Conservation (phyloP, 2,797 vertebrate genomes). For the Rhadinocentrus ornatus region DNA sequence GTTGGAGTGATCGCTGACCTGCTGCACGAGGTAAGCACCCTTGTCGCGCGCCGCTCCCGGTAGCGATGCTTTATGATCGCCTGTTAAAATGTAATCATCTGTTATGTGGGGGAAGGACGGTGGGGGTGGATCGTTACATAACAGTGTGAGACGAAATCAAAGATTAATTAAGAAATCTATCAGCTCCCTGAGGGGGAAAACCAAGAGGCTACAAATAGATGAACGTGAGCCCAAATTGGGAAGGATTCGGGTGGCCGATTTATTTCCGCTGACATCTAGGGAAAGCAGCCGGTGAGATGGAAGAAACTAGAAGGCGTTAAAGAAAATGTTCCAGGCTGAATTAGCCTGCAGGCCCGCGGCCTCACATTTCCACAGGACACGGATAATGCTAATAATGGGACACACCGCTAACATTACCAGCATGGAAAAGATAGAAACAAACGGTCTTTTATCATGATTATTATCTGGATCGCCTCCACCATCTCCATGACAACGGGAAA, state of each 20-base stretch:
- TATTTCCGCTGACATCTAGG: constrained; percentile 9
- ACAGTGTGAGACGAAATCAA: constrained; percentile 38
- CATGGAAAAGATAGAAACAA: neutral
- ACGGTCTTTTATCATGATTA: constrained; percentile 14
- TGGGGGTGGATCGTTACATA: constrained; percentile 68
- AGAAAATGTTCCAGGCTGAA: constrained; percentile 41
- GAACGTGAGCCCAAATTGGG: neutral
- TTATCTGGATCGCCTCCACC: constrained; percentile 38
- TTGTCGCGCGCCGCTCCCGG: neutral
- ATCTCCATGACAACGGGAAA: constrained; percentile 63
- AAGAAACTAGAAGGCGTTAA: constrained; percentile 37
- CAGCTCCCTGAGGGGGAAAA: neutral
- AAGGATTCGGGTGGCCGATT: neutral
- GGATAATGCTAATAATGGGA: neutral
- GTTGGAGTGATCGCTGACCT: constrained; percentile 40
- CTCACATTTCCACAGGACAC: constrained; percentile 36
- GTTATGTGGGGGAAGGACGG: constrained; percentile 13
- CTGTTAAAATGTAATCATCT: constrained; percentile 50
- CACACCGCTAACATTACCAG: constrained; percentile 13
- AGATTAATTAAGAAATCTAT: constrained; percentile 47
- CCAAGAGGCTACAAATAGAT: neutral
- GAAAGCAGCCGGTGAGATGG: constrained; percentile 20
- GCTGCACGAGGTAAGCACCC: constrained; percentile 63
- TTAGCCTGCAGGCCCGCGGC: constrained; percentile 60
- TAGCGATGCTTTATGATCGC: constrained; percentile 24